Evolutionary conservation across 2,888 invertebrate genomes (phyloP).

Genomic region (Philereme vetulata): DNA sequence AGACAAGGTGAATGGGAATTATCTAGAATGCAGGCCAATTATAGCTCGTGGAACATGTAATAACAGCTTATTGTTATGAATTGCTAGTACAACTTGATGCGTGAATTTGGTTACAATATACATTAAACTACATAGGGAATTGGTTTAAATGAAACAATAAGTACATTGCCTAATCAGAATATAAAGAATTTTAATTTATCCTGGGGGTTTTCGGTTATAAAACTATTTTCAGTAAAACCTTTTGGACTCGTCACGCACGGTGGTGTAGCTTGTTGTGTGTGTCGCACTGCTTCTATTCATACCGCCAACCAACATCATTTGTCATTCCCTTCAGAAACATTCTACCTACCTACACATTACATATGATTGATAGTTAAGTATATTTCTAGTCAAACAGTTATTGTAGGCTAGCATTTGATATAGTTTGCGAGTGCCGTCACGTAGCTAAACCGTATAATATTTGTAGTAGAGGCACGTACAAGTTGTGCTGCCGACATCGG

Average conservation of each 20-base stretch:
- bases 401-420: background rate
- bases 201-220: too few relatives aligned
- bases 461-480: constrained; percentile 30
- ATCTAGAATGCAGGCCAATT: constrained; percentile 7
- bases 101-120: background rate
- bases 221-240: too few relatives aligned
- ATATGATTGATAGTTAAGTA: too few relatives aligned
- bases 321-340: background rate
- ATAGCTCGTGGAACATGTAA: constrained; percentile 2
- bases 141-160: too few relatives aligned
- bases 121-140: background rate
- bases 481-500: constrained; percentile 35
- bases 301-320: background rate
- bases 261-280: too few relatives aligned
- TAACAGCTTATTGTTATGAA: background rate
- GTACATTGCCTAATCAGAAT: too few relatives aligned
- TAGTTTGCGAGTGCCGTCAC: constrained; percentile 7
- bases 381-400: too few relatives aligned
- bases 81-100: background rate
- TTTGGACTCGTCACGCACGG: too few relatives aligned
- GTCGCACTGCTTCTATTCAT: too few relatives aligned
- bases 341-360: too few relatives aligned
- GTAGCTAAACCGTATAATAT: constrained; percentile 16
- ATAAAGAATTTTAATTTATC: too few relatives aligned
- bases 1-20: constrained; percentile 36